These are phyloP conservation scores for Puntigrus tetrazona DNA, from an alignment of 2,113 vertebrate species.

Conservation along the genomic window DNA sequence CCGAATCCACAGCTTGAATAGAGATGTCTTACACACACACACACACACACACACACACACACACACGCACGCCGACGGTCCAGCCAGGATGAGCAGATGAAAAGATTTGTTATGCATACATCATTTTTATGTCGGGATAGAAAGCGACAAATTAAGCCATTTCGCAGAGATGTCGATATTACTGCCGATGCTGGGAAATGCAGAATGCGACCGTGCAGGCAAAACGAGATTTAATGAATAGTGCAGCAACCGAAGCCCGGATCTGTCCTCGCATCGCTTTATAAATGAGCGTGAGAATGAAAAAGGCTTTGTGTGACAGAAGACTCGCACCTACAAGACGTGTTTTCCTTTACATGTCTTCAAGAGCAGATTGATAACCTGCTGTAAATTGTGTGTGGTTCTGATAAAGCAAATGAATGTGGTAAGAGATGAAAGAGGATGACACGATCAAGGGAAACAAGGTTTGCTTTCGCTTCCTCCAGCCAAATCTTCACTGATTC, in stretches of 20 bases:
- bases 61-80: constrained; percentile 3
- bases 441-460: constrained; percentile 18
- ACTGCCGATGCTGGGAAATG: constrained; percentile 43
- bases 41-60: background rate
- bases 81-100: background rate
- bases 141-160: constrained; percentile 8
- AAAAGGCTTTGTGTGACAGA: constrained; percentile 54
- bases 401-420: constrained; percentile 8
- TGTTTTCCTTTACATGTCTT: constrained; percentile 19
- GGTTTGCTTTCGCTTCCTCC: background rate
- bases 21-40: constrained; percentile 47
- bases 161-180: constrained; percentile 61
- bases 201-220: constrained; percentile 64
- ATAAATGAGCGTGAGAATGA: constrained; percentile 4
- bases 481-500: background rate
- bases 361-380: constrained; percentile 3
- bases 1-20: constrained; percentile 56
- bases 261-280: background rate
- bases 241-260: constrained; percentile 64
- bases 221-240: constrained; percentile 69
- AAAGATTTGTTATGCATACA: constrained; percentile 36
- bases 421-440: constrained; percentile 15
- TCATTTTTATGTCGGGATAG: constrained; percentile 33
- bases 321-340: constrained; percentile 51
- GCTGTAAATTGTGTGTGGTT: background rate